Base-by-base conservation (phyloP, 2,113 vertebrate genomes). In the Ploceus nigricollis region DNA sequence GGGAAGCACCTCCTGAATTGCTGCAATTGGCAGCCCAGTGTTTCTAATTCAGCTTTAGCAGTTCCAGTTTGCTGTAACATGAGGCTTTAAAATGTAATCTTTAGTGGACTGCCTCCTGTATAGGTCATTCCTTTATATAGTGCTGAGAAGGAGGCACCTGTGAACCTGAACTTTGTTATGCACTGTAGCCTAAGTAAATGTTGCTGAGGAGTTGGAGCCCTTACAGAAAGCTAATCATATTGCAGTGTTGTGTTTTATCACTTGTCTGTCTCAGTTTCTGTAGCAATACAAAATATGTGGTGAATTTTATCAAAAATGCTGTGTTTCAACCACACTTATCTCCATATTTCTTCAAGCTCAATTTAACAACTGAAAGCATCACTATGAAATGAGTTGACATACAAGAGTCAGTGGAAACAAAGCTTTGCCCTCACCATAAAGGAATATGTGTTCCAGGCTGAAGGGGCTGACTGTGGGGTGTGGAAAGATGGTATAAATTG, bases 231-330 rank as follows among this genome's bases (percentile, higher is more conserved):
- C 47, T 44, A 12, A 37, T 71, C 8, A 6, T 54, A 33, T 71
- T 69, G 77, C 44, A 37, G 30, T 61, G 28, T 48, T 84, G 23
- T 72, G 42, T 70, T 90, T 93, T 83, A 77, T 31, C 44, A n/a
- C 50, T 92, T 75, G 33, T 63, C 77, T 70, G 22, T 89, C 50
- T 91, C 61, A 30, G 7, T 91, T 95, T 89, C 24, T 93, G 72
- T 87, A 75, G 40, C 42, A 66, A 23, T 75, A 33, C 18, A 47
- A 82, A 87, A 65, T 79, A 39, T 0, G 1, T 27, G 11, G 10
- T 44, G 42, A 70, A 71, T 78, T 18, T 64, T 69, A 50, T 69
- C 19, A 28, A 54, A 77, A 77, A 37, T 42, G 39, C 39, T 60
- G 12, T 40, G 9, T 56, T 87, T 82, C 70, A 66, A 3, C 15